Percentiles rank a stretch among this genome's conserved stretches.
Evolutionary conservation across 2,888 invertebrate genomes (phyloP).

Genomic region (Artemia sinica): DNA sequence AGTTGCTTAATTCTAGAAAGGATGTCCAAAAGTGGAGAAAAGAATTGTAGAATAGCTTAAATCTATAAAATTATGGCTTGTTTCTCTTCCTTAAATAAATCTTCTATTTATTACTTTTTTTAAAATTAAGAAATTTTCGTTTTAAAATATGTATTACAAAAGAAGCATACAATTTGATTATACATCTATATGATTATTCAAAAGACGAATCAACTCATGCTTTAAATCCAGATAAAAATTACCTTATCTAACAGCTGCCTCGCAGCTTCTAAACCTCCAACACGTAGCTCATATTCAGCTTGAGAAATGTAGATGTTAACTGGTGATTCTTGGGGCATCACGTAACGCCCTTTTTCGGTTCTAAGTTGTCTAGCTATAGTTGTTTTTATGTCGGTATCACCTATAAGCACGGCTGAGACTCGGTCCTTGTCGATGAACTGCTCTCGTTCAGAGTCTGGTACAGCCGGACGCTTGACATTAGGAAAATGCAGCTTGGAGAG

Average conservation of each 20-base stretch:
- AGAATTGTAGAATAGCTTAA: too few species aligned
- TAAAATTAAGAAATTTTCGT: too few species aligned
- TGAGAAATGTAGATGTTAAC: constrained; percentile 39
- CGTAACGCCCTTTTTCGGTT: constrained; percentile 21
- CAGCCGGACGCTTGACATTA: neutral
- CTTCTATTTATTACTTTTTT: too few species aligned
- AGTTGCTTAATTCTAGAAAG: too few species aligned
- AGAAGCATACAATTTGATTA: too few species aligned
- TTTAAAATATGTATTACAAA: too few species aligned
- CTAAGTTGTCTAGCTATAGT: constrained; percentile 24
- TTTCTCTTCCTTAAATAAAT: too few species aligned
- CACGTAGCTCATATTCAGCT: constrained; percentile 55
- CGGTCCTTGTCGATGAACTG: constrained; percentile 61
- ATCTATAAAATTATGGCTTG: too few species aligned
- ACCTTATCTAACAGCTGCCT: constrained; percentile 64
- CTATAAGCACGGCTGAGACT: constrained; percentile 70
- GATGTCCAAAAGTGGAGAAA: too few species aligned
- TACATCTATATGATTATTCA: too few species aligned
- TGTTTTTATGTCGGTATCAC: constrained; percentile 61
- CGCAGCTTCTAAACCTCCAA: constrained; percentile 52
- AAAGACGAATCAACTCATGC: too few species aligned
- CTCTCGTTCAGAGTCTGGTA: constrained; percentile 18
- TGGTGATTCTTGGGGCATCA: constrained; percentile 36
- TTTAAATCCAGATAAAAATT: neutral
- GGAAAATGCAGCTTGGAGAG: constrained; percentile 4